Percentiles rank a stretch among this genome's conserved stretches.
Evolutionary conservation across 2,113 vertebrate species (phyloP).

Genomic region (Oenanthe melanoleuca): DNA sequence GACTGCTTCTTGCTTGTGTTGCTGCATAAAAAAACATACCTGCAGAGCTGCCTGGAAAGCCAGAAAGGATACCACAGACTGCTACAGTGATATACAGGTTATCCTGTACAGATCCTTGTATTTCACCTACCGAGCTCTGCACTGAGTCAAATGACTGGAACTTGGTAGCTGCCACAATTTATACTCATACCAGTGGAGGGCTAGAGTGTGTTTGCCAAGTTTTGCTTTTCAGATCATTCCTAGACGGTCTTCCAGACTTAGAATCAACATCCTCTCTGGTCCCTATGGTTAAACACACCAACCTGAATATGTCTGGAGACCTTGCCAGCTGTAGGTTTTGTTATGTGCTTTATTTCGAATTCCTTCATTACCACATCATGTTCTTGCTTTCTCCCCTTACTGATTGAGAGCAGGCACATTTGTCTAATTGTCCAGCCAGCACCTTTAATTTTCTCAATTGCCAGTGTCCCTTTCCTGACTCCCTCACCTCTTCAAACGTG

Average conservation of each 20-base stretch:
- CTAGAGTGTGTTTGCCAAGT: not conserved
- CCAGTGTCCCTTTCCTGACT: not conserved
- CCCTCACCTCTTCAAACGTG: not conserved
- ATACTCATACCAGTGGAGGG: not conserved
- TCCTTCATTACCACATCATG: not conserved
- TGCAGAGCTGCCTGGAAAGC: not conserved
- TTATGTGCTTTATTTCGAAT: accelerated
- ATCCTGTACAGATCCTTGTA: not conserved
- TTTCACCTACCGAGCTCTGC: not conserved
- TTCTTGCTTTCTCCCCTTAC: not conserved
- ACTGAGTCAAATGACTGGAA: not conserved
- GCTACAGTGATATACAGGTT: not conserved
- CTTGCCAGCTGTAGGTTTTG: not conserved
- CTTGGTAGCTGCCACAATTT: not conserved
- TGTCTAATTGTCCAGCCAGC: not conserved
- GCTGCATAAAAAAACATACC: not conserved
- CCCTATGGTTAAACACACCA: accelerated
- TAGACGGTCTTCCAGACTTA: not conserved
- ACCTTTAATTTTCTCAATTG: not conserved
- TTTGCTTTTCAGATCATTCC: not conserved
- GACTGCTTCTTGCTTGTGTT: not conserved
- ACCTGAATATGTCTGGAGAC: not conserved
- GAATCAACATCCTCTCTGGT: not conserved
- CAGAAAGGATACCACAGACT: not conserved
- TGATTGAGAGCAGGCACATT: not conserved